phyloP scores from a whole-genome alignment of 2,797 vertebrate species.

The Sebastolobus altivelis region DNA sequence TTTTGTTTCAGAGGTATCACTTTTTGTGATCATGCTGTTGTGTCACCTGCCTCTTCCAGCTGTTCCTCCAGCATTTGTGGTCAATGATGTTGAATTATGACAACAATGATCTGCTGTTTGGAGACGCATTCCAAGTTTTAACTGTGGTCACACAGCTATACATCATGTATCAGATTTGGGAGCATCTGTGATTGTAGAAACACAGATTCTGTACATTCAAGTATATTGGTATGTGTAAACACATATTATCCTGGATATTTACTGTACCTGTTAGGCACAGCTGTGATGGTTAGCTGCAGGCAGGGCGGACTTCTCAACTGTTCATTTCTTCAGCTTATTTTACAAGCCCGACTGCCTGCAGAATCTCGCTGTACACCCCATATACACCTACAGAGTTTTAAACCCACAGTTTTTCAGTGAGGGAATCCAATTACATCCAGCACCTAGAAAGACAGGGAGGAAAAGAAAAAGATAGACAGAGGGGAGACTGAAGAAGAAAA shows the following conservation, averaged over 20 bases:
- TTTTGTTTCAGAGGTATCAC: not conserved
- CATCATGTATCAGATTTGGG: not conserved
- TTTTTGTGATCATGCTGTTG: not conserved
- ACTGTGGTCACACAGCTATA: not conserved
- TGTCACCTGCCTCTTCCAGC: not conserved
- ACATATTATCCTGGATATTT: not conserved
- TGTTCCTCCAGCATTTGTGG: not conserved
- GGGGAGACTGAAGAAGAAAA: slow-evolving; percentile 26
- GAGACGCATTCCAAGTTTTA: not conserved
- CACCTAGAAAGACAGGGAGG: slow-evolving; percentile 50
- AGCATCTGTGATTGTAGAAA: not conserved
- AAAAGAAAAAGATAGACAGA: slow-evolving; percentile 51
- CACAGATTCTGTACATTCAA: not conserved
- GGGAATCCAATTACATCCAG: slow-evolving; percentile 74
- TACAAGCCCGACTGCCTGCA: slow-evolving; percentile 41
- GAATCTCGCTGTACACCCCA: not conserved
- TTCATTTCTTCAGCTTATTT: slow-evolving; percentile 43
- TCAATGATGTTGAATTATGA: not conserved
- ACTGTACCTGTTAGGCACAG: not conserved
- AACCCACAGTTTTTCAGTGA: slow-evolving; percentile 68
- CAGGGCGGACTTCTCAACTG: slow-evolving; percentile 6
- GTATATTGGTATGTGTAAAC: not conserved
- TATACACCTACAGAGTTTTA: slow-evolving; percentile 33
- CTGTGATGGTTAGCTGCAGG: not conserved
- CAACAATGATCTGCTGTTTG: not conserved